A percentile compares a stretch with the other conserved stretches of the same genome.
These are phyloP conservation scores for Trypoxylus dichotomus DNA, from an alignment of 1,140 invertebrate genomes.

Conservation along the genomic window DNA sequence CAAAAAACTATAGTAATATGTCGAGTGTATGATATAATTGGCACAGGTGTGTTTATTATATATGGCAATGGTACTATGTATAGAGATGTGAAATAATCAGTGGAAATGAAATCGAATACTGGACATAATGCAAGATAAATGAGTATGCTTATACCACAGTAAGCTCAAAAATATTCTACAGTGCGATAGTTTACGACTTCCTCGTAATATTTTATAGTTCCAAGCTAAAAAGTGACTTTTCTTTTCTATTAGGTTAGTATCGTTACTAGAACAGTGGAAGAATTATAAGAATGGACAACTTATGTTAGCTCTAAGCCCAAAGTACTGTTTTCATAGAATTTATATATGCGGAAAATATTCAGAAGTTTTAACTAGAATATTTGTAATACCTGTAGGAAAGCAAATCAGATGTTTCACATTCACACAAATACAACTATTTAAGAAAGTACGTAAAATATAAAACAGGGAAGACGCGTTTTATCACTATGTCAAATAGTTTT, in stretches of 20 bases:
- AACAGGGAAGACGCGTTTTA: too few species aligned
- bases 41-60: neutral
- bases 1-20: neutral
- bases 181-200: neutral
- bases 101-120: neutral
- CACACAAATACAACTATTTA: neutral
- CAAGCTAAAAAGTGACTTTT: neutral
- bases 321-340: neutral
- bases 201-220: neutral
- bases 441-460: too few species aligned
- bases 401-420: neutral
- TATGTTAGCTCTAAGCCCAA: neutral
- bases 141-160: neutral
- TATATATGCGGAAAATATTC: neutral
- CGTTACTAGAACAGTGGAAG: neutral
- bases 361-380: neutral
- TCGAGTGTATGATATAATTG: neutral
- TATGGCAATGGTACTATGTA: neutral
- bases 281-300: neutral
- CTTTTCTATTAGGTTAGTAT: neutral
- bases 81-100: neutral
- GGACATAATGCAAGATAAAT: neutral
- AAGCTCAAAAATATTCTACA: constrained; percentile 11
- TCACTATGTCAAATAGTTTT: too few species aligned
- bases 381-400: too few species aligned